phyloP scores from a whole-genome alignment of 2,888 invertebrate species.

The Eupeodes latifasciatus region DNA sequence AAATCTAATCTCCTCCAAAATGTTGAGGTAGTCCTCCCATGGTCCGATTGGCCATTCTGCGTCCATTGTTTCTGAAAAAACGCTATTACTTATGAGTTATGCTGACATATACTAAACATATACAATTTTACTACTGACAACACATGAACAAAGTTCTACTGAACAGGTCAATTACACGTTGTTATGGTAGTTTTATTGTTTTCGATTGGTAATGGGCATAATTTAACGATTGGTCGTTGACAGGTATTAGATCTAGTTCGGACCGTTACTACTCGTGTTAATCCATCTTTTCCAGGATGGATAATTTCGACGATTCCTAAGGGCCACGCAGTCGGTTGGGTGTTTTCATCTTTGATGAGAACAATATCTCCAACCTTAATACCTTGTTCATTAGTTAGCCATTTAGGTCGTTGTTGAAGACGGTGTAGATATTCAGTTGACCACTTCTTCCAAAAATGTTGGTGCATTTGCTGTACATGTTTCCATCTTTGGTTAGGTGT shows the following conservation, averaged over 20 bases:
- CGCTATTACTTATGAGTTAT: not conserved
- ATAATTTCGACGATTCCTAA: not conserved
- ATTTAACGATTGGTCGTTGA: not conserved
- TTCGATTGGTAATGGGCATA: conserved; percentile 7
- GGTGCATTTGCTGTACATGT: not conserved
- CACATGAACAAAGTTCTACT: conserved; percentile 11
- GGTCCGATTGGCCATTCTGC: not conserved
- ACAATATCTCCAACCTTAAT: too few relatives aligned
- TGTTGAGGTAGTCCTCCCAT: conserved; percentile 6
- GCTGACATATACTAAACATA: not conserved
- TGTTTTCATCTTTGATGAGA: too few relatives aligned
- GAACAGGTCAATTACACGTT: not conserved
- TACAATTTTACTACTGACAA: not conserved
- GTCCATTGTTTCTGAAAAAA: not conserved
- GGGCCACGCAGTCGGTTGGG: too few relatives aligned
- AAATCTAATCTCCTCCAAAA: conserved; percentile 1
- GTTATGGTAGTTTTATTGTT: not conserved
- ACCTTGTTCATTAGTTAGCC: not conserved
- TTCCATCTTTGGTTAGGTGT: not conserved
- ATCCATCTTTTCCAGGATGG: conserved; percentile 6
- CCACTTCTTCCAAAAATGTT: not conserved
- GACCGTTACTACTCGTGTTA: not conserved
- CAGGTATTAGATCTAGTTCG: conserved; percentile 4
- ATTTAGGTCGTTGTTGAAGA: conserved; percentile 1
- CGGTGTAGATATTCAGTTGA: not conserved